These are phyloP conservation scores for Lindbergichthys nudifrons DNA, from an alignment of 2,797 vertebrate genomes.

Conservation along the genomic window DNA sequence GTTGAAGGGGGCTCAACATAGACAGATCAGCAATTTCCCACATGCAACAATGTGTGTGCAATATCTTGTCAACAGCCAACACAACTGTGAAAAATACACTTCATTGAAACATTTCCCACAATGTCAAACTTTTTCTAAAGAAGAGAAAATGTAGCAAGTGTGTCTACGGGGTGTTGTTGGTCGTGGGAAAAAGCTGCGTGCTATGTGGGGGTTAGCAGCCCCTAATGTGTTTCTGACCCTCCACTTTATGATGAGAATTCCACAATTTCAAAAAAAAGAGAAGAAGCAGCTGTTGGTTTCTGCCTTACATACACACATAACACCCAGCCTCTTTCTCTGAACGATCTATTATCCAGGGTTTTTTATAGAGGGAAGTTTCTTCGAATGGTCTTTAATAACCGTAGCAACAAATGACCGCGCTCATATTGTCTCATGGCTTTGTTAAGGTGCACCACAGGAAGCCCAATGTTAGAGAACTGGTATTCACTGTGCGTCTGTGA, in stretches of 20 bases:
- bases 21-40: slow-evolving; percentile 53
- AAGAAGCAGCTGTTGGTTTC: slow-evolving; percentile 44
- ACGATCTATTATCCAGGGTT: slow-evolving; percentile 25
- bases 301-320: slow-evolving; percentile 18
- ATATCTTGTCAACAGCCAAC: neutral
- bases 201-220: slow-evolving; percentile 31
- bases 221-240: slow-evolving; percentile 29
- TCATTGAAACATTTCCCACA: slow-evolving; percentile 14
- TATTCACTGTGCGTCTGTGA: slow-evolving; percentile 57
- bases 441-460: slow-evolving; percentile 72
- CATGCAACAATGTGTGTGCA: slow-evolving; percentile 4
- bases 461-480: slow-evolving; percentile 54
- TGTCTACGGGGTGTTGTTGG: slow-evolving; percentile 15
- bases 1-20: slow-evolving; percentile 2
- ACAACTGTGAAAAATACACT: neutral
- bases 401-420: slow-evolving; percentile 71
- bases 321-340: slow-evolving; percentile 38
- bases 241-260: slow-evolving; percentile 38
- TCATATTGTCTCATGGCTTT: slow-evolving; percentile 60
- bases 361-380: slow-evolving; percentile 34
- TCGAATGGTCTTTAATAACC: slow-evolving; percentile 65
- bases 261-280: slow-evolving; percentile 30
- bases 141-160: slow-evolving; percentile 21
- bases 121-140: slow-evolving; percentile 17
- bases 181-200: slow-evolving; percentile 51